These are phyloP conservation scores for Crocuta crocuta DNA, from an alignment of 2,113 vertebrate species.

Conservation along the genomic window DNA sequence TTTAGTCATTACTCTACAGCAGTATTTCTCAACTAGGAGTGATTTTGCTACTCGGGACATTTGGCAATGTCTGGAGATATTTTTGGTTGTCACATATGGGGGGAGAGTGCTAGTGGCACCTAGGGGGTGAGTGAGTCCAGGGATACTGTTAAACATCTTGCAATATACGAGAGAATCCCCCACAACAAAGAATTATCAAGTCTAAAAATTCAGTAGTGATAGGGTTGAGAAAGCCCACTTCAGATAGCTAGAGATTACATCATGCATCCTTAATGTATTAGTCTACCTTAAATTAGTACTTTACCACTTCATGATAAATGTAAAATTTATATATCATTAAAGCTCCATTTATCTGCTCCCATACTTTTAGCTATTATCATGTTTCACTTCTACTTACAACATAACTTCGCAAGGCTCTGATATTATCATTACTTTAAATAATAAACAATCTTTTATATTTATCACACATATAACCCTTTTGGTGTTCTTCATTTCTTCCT, in stretches of 20 bases:
- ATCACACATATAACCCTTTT: neutral
- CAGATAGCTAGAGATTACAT: neutral
- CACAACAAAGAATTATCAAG: slow-evolving; percentile 16
- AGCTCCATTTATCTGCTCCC: neutral
- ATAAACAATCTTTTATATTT: neutral
- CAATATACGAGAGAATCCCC: neutral
- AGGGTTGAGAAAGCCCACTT: neutral
- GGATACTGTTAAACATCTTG: neutral
- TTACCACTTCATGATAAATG: neutral
- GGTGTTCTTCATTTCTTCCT: neutral
- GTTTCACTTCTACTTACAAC: neutral
- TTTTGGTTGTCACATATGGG: neutral
- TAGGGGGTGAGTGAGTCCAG: neutral
- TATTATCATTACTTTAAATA: neutral
- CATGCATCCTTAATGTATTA: neutral
- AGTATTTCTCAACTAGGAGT: neutral
- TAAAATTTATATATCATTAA: neutral
- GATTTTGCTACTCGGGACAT: neutral
- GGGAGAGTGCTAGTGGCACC: neutral
- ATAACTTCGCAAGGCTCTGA: neutral
- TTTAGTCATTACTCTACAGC: neutral
- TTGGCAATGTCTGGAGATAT: neutral
- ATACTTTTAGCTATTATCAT: neutral
- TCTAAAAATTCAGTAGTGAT: neutral
- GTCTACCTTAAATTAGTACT: neutral